Evolutionary conservation across 2,113 vertebrate genomes (phyloP), one percentile per base, ranked within the genome.

Genomic region (Platycercus adscitus): DNA sequence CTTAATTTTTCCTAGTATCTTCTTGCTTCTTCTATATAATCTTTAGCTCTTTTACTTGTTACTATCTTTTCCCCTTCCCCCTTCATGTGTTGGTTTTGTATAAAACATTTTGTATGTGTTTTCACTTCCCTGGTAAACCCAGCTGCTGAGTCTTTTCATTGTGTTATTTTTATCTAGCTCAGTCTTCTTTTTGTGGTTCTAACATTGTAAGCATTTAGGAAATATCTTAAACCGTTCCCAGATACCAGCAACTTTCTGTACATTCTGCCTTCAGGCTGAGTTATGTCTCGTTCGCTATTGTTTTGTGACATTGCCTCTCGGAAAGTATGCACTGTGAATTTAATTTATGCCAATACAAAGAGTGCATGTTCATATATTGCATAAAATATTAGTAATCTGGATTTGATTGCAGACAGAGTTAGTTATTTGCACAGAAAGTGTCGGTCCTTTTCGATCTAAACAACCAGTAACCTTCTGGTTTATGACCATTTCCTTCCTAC

Each of bases 141-240:
- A 89, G 81, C 66, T 95, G 90, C 28, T 81, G 58, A 25, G 7
- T 0, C 29, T 77, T 77, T 56, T 76, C 69, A 44, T 11, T 33
- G 9, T 52, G 69, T 81, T 96, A 90, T 89, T 93, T 96, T 95
- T 95, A 43, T 75, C 72, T 81, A 91, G 24, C 39, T 17, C 43
- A 24, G 25, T 69, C 81, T 86, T 73, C 52, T 90, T 92, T 90
- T 89, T 60, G 33, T n/a, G 49, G 33, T 56, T 91, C 69, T 92
- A 88, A 64, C 44, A 25, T n/a, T 52, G 23, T 65, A 85, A 82
- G 31, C 69, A 88, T 81, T 78, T 92, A 81, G 61, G 83, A 92
- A 91, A 93, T 35, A 44, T 47, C 86, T 93, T 88, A 81, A 91
- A 89, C 29, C 5, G 1, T 78, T 81, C 5, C 3, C 77, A 88